Evolutionary conservation across 2,113 vertebrate species (phyloP), one percentile per base, ranked within the genome.

Genomic region (Pituophis catenifer): DNA sequence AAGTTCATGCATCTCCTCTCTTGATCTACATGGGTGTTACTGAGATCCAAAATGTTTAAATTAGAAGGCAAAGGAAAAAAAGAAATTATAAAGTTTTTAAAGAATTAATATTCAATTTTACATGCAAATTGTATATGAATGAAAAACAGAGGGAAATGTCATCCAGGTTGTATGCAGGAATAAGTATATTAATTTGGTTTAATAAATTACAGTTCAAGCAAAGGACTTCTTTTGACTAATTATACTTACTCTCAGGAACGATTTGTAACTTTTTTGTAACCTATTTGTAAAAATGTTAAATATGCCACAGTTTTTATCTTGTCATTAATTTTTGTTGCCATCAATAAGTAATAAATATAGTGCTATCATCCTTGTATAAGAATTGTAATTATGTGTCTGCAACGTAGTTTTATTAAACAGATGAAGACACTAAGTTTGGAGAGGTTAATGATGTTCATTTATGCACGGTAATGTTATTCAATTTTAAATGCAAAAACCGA

Each of bases 401-500:
- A 94, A 92, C 7, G 58, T 86, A 3, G 89, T 95, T 94, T 95
- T 8, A 93, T 95, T 95, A 94, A 33, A 93, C 91, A 94, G 33
- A 10, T 95, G 53, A 94, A 94, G n/a, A 59, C 29, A 92, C 54
- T 86, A 53, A 93, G 53, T 11, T 92, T 96, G 91, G 54, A 95
- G 92, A 96, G 94, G 91, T 96, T 96, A 97, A 96, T 97, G 96
- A 90, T 90, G 75, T 95, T 95, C 58, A 50, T 92, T 85, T 96
- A 96, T 95, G 92, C 88, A 96, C 21, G 93, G 3, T 54, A 62
- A 93, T 89, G 50, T 94, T 95, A 94, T 95, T 93, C 96, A 96
- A 96, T 97, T 96, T 95, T 88, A 94, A 95, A 96, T 96, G 88
- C 33, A 96, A 96, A 55, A 97, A 95, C 90, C 94, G 38, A 90